These are phyloP conservation scores for Aleiodes testaceus DNA, from an alignment of 2,888 invertebrate species.

Conservation along the genomic window DNA sequence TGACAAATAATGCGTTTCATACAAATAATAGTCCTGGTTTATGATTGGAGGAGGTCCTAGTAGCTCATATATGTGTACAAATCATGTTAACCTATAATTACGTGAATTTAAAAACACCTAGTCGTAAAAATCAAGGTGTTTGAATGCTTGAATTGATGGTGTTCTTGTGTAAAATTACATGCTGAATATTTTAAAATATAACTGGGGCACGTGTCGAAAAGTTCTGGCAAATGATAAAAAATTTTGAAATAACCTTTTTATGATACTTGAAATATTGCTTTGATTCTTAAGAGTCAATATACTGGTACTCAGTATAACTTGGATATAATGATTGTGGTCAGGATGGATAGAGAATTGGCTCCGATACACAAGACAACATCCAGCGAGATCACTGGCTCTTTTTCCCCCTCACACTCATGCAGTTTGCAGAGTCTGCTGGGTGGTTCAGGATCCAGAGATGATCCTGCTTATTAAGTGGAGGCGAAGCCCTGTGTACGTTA, in stretches of 20 bases:
- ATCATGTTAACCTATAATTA: slow-evolving; percentile 67
- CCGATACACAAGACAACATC: slow-evolving; percentile 23
- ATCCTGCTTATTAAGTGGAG: slow-evolving; percentile 73
- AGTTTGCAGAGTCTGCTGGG: slow-evolving; percentile 53
- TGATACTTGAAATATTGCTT: too few relatives aligned
- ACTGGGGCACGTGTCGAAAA: background rate
- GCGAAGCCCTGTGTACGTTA: slow-evolving; percentile 56
- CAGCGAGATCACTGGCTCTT: slow-evolving; percentile 5
- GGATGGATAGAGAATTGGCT: slow-evolving; percentile 20
- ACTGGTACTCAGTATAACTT: slow-evolving; percentile 26
- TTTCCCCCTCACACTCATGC: slow-evolving; percentile 1
- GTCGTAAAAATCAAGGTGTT: slow-evolving; percentile 42
- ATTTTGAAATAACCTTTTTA: background rate
- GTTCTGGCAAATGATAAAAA: background rate
- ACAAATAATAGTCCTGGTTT: slow-evolving; percentile 29
- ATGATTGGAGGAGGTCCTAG: slow-evolving; percentile 35
- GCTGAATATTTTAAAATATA: background rate
- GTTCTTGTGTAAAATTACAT: slow-evolving; percentile 34
- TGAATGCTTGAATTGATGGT: slow-evolving; percentile 25
- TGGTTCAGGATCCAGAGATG: slow-evolving; percentile 66
- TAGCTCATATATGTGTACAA: slow-evolving; percentile 61
- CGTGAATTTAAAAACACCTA: slow-evolving; percentile 54
- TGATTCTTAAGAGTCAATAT: background rate
- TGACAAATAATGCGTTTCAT: slow-evolving; percentile 21
- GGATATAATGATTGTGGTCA: slow-evolving; percentile 25